Conservation (phyloP, 1,140 invertebrate genomes). For the Solenopsis invicta region DNA sequence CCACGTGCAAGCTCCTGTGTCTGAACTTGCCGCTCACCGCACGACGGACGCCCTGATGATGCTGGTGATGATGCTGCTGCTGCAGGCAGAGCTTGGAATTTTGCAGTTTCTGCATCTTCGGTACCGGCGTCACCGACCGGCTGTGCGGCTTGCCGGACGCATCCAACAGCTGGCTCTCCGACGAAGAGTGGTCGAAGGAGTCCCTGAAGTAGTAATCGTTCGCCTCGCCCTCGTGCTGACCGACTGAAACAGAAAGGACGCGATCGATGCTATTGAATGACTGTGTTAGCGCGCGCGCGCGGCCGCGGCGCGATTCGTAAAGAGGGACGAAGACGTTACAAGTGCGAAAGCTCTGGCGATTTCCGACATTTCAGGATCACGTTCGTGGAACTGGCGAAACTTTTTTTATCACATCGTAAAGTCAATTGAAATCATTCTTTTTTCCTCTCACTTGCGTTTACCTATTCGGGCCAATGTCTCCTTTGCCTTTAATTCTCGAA, state of each 20-base stretch:
- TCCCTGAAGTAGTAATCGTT: conserved; percentile 92
- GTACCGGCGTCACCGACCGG: conserved; percentile 86
- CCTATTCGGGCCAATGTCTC: background rate
- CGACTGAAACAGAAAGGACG: conserved; percentile 81
- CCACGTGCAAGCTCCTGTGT: conserved; percentile 87
- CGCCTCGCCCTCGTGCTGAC: conserved; percentile 81
- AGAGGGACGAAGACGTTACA: conserved; percentile 18
- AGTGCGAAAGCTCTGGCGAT: conserved; percentile 24
- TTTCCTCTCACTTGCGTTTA: background rate
- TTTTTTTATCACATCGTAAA: background rate
- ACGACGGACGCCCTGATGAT: conserved; percentile 63
- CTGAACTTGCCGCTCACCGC: conserved; percentile 69
- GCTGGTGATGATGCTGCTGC: conserved; percentile 69
- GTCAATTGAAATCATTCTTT: conserved; percentile 1
- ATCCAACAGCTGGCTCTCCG: conserved; percentile 90
- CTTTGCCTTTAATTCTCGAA: background rate
- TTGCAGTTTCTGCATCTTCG: conserved; percentile 88
- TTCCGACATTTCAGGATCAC: background rate
- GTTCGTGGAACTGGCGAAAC: background rate
- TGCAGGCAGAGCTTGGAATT: conserved; percentile 84
- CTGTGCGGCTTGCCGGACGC: conserved; percentile 84
- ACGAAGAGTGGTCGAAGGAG: conserved; percentile 93
- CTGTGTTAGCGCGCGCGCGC: background rate
- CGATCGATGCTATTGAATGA: conserved; percentile 38
- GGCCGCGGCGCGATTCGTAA: background rate